Evolutionary conservation across 2,888 invertebrate genomes (phyloP).

Genomic region (Brachycybe producta): DNA sequence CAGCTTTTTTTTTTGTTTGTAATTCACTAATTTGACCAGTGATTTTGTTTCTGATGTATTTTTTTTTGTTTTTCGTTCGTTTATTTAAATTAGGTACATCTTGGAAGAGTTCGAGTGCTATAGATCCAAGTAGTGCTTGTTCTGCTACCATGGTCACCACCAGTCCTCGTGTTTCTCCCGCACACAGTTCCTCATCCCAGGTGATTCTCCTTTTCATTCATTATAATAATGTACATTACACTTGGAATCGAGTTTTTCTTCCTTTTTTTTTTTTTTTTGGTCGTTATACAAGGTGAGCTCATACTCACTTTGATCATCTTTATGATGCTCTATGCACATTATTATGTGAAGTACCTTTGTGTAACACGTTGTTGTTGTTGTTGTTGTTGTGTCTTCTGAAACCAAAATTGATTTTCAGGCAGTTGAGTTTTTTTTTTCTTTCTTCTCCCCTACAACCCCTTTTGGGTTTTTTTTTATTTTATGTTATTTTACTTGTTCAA

Average conservation of each 20-base stretch:
- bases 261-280: not conserved
- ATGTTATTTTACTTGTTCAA: no score
- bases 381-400: not conserved
- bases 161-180: constrained; percentile 7
- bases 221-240: not conserved
- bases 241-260: not conserved
- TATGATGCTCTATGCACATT: no score
- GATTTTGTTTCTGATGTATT: not conserved
- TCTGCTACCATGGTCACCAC: not conserved
- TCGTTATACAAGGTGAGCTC: not conserved
- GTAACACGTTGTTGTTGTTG: not conserved
- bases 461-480: no score
- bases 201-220: constrained; percentile 1
- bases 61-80: not conserved
- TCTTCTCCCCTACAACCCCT: no score
- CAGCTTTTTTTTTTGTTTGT: no score
- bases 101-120: constrained; percentile 13
- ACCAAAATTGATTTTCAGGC: no score
- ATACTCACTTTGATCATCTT: no score
- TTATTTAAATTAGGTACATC: constrained; percentile 9
- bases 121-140: constrained; percentile 16
- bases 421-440: no score
- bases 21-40: no score
- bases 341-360: no score
- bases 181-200: constrained; percentile 13